These are phyloP conservation scores for Xenopus borealis DNA, from an alignment of 2,113 vertebrate genomes.

Conservation along the genomic window DNA sequence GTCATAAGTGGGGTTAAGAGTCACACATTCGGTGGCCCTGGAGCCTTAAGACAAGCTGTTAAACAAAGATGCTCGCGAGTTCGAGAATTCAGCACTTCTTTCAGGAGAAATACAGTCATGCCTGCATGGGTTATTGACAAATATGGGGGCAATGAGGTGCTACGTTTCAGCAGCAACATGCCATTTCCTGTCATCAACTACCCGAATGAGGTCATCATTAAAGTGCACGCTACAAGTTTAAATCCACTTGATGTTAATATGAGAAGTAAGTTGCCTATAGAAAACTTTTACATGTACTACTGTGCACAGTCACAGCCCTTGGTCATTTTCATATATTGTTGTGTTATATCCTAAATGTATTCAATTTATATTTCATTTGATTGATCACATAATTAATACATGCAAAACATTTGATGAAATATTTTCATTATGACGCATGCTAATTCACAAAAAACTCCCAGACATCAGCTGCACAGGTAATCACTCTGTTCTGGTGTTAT, in stretches of 20 bases:
- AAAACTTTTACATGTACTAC: not conserved
- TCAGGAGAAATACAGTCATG: slow-evolving; percentile 65
- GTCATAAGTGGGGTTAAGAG: not conserved
- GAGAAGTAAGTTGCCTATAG: slow-evolving; percentile 78
- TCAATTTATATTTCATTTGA: no score
- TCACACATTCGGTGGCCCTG: not conserved
- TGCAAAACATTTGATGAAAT: no score
- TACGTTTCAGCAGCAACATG: slow-evolving; percentile 79
- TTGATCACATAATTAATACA: no score
- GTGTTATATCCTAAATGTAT: no score
- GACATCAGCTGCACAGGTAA: no score
- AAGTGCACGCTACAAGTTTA: slow-evolving; percentile 83
- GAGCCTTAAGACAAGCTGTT: not conserved
- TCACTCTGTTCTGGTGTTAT: no score
- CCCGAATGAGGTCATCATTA: slow-evolving; percentile 91
- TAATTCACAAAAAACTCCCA: no score
- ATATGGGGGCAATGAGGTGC: slow-evolving; percentile 82
- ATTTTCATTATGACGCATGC: no score
- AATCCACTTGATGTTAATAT: slow-evolving; percentile 93
- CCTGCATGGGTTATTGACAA: slow-evolving; percentile 90
- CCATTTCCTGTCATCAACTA: slow-evolving; percentile 77
- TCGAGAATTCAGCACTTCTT: slow-evolving; percentile 60
- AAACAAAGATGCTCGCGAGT: not conserved
- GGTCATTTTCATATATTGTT: no score
- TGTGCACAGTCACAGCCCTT: not conserved